Base-by-base conservation (phyloP, 2,113 vertebrate genomes). In the Ptilorrhoa leucosticta region DNA sequence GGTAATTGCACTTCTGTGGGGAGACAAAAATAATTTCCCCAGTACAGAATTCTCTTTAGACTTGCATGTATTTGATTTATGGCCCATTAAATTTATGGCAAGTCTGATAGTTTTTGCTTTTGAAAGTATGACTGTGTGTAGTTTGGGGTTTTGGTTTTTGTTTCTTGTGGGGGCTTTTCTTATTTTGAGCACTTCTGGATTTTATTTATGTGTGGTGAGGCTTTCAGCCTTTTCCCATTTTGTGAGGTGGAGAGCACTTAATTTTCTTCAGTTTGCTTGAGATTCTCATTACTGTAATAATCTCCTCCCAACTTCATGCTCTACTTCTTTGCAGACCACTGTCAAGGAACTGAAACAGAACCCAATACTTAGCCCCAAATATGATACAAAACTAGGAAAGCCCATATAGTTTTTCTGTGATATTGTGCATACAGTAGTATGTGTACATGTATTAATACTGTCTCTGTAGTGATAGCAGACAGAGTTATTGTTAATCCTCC, bases 1-100 rank as follows among this genome's bases (percentile, higher is more conserved):
- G 98, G 99, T 99, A 95, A 96, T 77, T 10, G 5, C 6, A 5
- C 6, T 87, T 75, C 21, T 64, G 30, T 37, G 39, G 18, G 14
- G 14, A 75, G 23, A 60, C 37, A 75, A 54, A 76, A 72, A 28
- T 40, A 1, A 27, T 64, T 81, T 66, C 9, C 69, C 1, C 3
- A 33, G 2, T 84, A 9, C 9, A 75, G 13, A 83, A 37, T 39
- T 72, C 5, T 37, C 6, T 42, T 58, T 75, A 64, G 6, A 44
- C 6, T 45, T 64, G 20, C 6, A 22, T 40, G 16, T 72, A 4
- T 76, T 63, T 78, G 10, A 2, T 7, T 84, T 84, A 24, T 75
- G 10, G 4, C 14, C 4, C 14, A 19, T 40, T 58, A 47, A 11
- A 68, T 70, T 45, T 31, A 51, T 50, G 44, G 39, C 33, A 5